Conservation (phyloP, 2,113 vertebrate species). For the Sebastes fasciatus region DNA sequence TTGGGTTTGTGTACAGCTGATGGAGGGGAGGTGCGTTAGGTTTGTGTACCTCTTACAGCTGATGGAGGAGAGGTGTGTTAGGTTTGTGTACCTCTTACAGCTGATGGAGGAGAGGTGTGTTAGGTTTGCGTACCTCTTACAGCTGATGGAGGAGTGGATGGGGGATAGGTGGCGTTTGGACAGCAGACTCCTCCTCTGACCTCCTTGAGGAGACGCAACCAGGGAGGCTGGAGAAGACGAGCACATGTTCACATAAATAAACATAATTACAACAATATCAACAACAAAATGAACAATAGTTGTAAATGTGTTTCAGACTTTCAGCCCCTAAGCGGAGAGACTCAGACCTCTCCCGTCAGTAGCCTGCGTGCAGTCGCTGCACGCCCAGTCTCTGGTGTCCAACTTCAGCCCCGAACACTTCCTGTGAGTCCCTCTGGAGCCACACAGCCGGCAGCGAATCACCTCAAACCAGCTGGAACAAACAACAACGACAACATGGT, state of each 20-base stretch:
- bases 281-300: background rate
- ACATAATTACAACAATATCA: background rate
- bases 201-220: slow-evolving; percentile 52
- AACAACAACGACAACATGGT: background rate
- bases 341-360: slow-evolving; percentile 87
- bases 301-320: background rate
- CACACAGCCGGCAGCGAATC: slow-evolving; percentile 91
- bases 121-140: slow-evolving; percentile 50
- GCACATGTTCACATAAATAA: background rate
- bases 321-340: too few relatives aligned
- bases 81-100: background rate
- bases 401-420: slow-evolving; percentile 88
- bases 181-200: slow-evolving; percentile 49
- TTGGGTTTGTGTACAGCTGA: slow-evolving; percentile 20
- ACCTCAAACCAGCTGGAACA: slow-evolving; percentile 90
- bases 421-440: slow-evolving; percentile 93
- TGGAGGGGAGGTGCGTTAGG: slow-evolving; percentile 24
- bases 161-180: slow-evolving; percentile 60
- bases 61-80: slow-evolving; percentile 18
- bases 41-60: slow-evolving; percentile 57
- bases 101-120: background rate
- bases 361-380: slow-evolving; percentile 88
- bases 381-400: slow-evolving; percentile 90
- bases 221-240: slow-evolving; percentile 57
- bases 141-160: slow-evolving; percentile 42